A percentile compares a stretch with the other conserved stretches of the same genome.
Evolutionary conservation across 2,888 invertebrate genomes (phyloP).

Genomic region (Drosophila borborema): DNA sequence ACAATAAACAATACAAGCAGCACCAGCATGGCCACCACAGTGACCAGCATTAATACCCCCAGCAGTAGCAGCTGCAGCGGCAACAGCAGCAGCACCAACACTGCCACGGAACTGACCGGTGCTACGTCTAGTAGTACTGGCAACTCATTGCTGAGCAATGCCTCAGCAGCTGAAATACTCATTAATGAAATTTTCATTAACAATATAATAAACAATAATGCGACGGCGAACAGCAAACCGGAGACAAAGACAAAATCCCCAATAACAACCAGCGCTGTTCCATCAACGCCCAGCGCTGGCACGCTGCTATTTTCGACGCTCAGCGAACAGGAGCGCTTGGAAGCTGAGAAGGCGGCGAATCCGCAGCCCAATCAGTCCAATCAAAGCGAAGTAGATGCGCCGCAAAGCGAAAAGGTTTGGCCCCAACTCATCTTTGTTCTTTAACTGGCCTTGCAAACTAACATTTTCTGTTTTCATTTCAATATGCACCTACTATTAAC

Average conservation of each 20-base stretch:
- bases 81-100: conserved; percentile 24
- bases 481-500: conserved; percentile 66
- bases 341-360: conserved; percentile 63
- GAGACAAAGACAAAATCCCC: conserved; percentile 52
- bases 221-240: conserved; percentile 36
- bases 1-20: conserved; percentile 59
- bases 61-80: conserved; percentile 56
- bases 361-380: conserved; percentile 43
- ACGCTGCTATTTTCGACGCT: conserved; percentile 81
- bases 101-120: conserved; percentile 42
- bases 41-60: conserved; percentile 65
- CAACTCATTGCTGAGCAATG: conserved; percentile 69
- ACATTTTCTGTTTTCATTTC: conserved; percentile 62
- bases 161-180: conserved; percentile 84
- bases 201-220: conserved; percentile 83
- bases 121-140: conserved; percentile 29
- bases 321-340: conserved; percentile 82
- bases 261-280: conserved; percentile 29
- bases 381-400: conserved; percentile 69
- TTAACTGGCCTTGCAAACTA: conserved; percentile 54
- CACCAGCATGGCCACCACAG: conserved; percentile 55
- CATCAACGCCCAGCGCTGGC: conserved; percentile 75
- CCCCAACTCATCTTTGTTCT: conserved; percentile 40
- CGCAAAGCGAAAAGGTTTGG: conserved; percentile 83
- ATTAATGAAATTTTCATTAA: conserved; percentile 85